A percentile compares a stretch with the other conserved stretches of the same genome.
Evolutionary conservation across 92 coral and sea anemone species (phyloP).

Genomic region (Epizoanthus illoricatus): DNA sequence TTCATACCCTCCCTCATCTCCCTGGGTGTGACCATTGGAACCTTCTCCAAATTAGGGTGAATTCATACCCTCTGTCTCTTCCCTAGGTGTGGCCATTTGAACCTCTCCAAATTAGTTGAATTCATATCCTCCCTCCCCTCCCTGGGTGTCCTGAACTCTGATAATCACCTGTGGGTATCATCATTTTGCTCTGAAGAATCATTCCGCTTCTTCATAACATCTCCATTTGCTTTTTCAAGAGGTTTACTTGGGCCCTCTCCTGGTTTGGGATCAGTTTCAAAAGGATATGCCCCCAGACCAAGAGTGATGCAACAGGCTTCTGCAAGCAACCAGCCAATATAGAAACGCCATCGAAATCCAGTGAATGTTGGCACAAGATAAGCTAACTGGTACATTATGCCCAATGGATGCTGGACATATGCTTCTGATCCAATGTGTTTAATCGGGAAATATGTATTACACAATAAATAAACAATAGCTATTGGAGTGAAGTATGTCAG

Average conservation of each 20-base stretch:
- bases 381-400: conserved; percentile 66
- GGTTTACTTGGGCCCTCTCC: conserved; percentile 88
- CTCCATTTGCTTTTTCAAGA: conserved; percentile 46
- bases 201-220: conserved; percentile 38
- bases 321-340: conserved; percentile 92
- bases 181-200: conserved; percentile 5
- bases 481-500: conserved; percentile 61
- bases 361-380: conserved; percentile 85
- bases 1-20: background rate
- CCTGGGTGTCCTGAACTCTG: background rate
- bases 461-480: conserved; percentile 59
- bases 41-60: too few species aligned
- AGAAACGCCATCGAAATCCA: conserved; percentile 95
- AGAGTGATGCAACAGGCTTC: conserved; percentile 86
- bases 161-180: conserved; percentile 61
- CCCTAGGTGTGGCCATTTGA: too few species aligned
- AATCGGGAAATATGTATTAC: conserved; percentile 73
- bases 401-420: conserved; percentile 85
- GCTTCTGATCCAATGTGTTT: conserved; percentile 68
- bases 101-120: too few species aligned
- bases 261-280: conserved; percentile 81
- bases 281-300: conserved; percentile 91
- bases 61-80: background rate
- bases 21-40: too few species aligned
- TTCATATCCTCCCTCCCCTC: background rate